Evolutionary conservation across 2,888 invertebrate genomes (phyloP), one percentile per base, ranked within the genome.

Genomic region (Drosophila histrio): DNA sequence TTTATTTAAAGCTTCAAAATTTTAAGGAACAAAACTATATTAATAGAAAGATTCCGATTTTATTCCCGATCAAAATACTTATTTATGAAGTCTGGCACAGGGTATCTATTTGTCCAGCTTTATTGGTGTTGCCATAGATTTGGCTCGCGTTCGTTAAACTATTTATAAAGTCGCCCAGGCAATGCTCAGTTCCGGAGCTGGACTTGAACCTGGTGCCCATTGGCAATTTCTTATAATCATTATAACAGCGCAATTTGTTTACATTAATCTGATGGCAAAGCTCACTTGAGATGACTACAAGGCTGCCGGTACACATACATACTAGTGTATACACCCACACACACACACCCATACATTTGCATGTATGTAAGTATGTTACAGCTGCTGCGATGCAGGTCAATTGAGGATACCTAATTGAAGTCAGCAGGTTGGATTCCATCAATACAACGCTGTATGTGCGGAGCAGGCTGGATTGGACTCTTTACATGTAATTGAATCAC

Each of bases 161-260:
- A 8, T 17, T 68, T 66, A 60, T 68, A 66, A 60, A 54, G 22
- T 68, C 38, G 47, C 9, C 30, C 30, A 30, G 30, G n/a, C 6
- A 30, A 30, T 30, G n/a, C 30, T 15, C 34, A n/a, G 43, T 17
- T 43, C 32, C 47, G 15, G 2, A 36, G 17, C 11, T n/a, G 39
- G 17, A 41, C 17, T 0, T 8, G 13, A 15, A 26, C 30, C 2
- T 13, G n/a, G 9, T 22, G 7, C 34, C 34, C 34, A 22, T 22
- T 32, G 32, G n/a, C n/a, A 17, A 17, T 43, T 34, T 22, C 44
- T 44, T 28, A 5, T 38, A 11, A 41, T 41, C 39, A 39, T 30
- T 44, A 17, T 13, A 53, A 24, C 15, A 39, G 30, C 21, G 30
- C 60, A 44, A 53, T 60, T 54, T 44, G 60, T 28, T 46, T 28